phyloP scores from a whole-genome alignment of 2,113 vertebrate genomes.

The Ifrita kowaldi region DNA sequence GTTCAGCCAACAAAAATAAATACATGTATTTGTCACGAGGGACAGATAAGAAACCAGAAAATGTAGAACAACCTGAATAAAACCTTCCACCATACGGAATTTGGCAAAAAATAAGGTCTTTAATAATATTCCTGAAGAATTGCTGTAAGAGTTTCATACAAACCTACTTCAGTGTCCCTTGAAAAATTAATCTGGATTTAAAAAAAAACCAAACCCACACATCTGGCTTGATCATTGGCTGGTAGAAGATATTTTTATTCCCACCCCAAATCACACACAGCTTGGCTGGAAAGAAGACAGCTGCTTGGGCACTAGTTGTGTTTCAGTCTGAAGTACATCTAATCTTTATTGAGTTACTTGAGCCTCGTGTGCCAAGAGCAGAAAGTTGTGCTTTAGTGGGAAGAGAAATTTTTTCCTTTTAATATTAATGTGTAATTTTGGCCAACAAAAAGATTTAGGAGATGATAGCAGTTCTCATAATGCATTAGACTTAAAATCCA shows the following conservation, averaged over 20 bases:
- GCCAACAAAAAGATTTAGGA: neutral
- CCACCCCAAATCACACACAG: slow-evolving; percentile 14
- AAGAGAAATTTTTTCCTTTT: neutral
- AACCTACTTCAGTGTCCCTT: neutral
- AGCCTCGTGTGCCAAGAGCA: neutral
- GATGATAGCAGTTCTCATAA: neutral
- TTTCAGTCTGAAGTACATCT: slow-evolving; percentile 42
- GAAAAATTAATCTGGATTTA: neutral
- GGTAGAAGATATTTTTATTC: neutral
- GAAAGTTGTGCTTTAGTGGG: neutral
- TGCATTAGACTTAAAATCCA: neutral
- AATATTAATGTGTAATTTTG: neutral
- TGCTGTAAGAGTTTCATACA: neutral
- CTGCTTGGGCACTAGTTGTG: slow-evolving; percentile 10
- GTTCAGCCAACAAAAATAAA: neutral
- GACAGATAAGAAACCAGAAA: neutral
- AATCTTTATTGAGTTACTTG: slow-evolving; percentile 55
- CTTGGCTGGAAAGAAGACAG: slow-evolving; percentile 30
- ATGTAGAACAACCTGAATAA: neutral
- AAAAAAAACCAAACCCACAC: neutral
- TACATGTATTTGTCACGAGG: neutral
- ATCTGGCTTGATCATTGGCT: neutral
- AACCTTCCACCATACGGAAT: neutral
- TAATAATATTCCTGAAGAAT: neutral
- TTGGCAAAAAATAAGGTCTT: neutral